A percentile compares a stretch with the other conserved stretches of the same genome.
These are phyloP conservation scores for Myiozetetes cayanensis DNA, from an alignment of 2,113 vertebrate genomes.

Conservation along the genomic window DNA sequence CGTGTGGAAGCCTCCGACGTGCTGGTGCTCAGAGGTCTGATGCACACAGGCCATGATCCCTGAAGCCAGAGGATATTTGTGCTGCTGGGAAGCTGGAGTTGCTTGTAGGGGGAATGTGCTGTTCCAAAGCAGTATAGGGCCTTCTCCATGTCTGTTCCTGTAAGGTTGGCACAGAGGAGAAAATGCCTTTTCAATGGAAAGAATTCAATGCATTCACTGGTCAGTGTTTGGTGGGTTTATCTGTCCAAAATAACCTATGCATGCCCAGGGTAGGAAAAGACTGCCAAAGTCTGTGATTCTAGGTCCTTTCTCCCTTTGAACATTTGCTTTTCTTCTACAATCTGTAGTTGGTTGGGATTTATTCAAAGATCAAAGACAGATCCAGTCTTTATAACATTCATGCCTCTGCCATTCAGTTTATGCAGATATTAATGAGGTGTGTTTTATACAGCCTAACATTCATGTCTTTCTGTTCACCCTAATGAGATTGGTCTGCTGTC, in stretches of 20 bases:
- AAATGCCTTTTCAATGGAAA: neutral
- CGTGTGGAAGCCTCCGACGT: neutral
- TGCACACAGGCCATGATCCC: fast-evolving
- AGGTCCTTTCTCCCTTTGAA: neutral
- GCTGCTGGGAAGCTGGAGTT: neutral
- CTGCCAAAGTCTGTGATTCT: neutral
- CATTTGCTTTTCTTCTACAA: constrained; percentile 7
- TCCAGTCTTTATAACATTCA: neutral
- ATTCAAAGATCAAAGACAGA: constrained; percentile 45
- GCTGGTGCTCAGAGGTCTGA: neutral
- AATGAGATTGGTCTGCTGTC: neutral
- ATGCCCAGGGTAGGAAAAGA: neutral
- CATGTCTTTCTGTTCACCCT: neutral
- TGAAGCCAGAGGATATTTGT: neutral
- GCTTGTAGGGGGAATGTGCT: fast-evolving
- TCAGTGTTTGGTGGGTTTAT: neutral
- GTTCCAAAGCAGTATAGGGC: neutral
- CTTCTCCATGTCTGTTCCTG: neutral
- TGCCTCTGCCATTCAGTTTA: neutral
- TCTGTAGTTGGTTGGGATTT: neutral
- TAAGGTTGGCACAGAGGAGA: neutral
- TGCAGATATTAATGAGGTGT: constrained; percentile 28
- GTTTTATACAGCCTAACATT: neutral
- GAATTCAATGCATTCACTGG: neutral
- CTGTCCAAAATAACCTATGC: neutral